phyloP scores from a whole-genome alignment of 2,888 invertebrate species.

The Sesia bembeciformis region DNA sequence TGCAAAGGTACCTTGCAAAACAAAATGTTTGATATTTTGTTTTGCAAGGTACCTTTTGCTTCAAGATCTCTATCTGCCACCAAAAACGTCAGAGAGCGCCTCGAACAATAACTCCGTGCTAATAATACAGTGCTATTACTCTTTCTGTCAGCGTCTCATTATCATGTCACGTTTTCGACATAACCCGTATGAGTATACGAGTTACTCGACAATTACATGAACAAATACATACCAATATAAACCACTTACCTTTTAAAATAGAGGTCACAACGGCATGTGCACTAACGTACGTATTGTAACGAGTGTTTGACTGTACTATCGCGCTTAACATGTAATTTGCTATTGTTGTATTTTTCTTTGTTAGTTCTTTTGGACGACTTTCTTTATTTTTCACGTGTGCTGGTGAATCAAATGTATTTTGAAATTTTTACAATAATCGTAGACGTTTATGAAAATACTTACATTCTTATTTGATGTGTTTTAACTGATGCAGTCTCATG shows the following conservation, averaged over 20 bases:
- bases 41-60: too few relatives aligned
- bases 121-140: slow-evolving; percentile 21
- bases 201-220: not conserved
- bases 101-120: not conserved
- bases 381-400: too few relatives aligned
- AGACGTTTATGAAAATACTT: too few relatives aligned
- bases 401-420: too few relatives aligned
- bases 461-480: too few relatives aligned
- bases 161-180: slow-evolving; percentile 34
- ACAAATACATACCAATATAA: not conserved
- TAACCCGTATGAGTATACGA: slow-evolving; percentile 16
- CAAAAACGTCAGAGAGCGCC: not conserved
- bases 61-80: not conserved
- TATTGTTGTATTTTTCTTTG: not conserved
- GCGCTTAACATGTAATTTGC: not conserved
- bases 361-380: too few relatives aligned
- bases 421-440: too few relatives aligned
- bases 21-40: too few relatives aligned
- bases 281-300: not conserved
- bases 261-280: not conserved
- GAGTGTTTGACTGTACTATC: not conserved
- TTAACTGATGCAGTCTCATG: too few relatives aligned
- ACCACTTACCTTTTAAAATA: not conserved
- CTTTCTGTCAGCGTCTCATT: slow-evolving; percentile 22
- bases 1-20: too few relatives aligned